Conservation (phyloP, 2,113 vertebrate genomes). For the Pterocles gutturalis region DNA sequence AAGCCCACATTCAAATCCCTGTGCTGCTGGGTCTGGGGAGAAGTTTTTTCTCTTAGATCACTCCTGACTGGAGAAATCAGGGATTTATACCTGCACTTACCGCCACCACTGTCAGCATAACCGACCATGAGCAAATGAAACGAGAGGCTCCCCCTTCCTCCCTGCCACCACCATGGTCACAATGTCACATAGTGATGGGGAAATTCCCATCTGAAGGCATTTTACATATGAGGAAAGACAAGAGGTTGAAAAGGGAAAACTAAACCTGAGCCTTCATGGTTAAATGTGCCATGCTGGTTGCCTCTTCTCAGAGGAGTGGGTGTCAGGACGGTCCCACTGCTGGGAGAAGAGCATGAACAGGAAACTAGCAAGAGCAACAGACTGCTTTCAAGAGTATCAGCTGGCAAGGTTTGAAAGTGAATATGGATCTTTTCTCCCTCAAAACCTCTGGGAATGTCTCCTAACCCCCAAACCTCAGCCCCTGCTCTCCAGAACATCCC, state of each 20-base stretch:
- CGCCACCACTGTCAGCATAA: not conserved
- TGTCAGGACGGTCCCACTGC: not conserved
- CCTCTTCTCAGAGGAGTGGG: not conserved
- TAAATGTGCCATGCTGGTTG: not conserved
- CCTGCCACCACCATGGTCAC: not conserved
- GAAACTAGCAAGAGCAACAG: not conserved
- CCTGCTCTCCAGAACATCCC: constrained; percentile 11
- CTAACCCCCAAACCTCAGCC: not conserved
- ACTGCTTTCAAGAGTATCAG: not conserved
- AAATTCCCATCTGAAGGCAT: not conserved
- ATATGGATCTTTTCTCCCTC: not conserved
- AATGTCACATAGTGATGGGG: not conserved
- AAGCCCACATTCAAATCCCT: not conserved
- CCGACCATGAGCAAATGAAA: not conserved
- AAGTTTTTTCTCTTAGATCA: not conserved
- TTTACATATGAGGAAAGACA: not conserved
- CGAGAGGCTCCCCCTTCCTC: not conserved
- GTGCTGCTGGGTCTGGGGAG: not conserved
- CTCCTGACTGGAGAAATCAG: not conserved
- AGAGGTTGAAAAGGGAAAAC: not conserved
- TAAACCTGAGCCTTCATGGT: not conserved
- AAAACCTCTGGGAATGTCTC: not conserved
- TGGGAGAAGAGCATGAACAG: not conserved
- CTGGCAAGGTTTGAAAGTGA: not conserved
- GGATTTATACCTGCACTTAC: not conserved